Percentiles rank a stretch among this genome's conserved stretches.
Conservation (phyloP, 1,140 invertebrate species). For the Pollicipes pollicipes region DNA sequence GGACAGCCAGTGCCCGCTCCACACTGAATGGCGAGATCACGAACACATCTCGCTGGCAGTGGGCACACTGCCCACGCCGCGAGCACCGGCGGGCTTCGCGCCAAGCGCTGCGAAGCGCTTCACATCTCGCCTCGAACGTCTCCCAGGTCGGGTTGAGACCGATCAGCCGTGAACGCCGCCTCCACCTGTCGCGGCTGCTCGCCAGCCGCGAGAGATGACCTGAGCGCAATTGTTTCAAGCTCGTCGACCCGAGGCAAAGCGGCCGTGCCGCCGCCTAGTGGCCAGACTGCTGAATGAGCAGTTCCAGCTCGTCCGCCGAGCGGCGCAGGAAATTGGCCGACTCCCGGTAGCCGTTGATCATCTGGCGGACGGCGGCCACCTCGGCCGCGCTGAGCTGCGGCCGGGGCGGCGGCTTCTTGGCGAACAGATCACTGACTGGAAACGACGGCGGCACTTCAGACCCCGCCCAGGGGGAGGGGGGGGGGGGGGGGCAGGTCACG, state of each 20-base stretch:
- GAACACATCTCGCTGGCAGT: too few species aligned
- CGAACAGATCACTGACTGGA: background rate
- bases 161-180: too few species aligned
- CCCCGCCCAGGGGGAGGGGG: too few species aligned
- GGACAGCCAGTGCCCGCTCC: too few species aligned
- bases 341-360: constrained; percentile 88
- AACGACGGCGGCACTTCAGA: too few species aligned
- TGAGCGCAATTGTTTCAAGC: background rate
- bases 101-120: too few species aligned
- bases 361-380: constrained; percentile 75
- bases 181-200: background rate
- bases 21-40: too few species aligned
- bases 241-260: background rate
- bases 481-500: too few species aligned
- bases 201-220: background rate
- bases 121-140: too few species aligned
- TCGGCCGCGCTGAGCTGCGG: constrained; percentile 63
- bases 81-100: too few species aligned
- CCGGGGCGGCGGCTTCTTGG: constrained; percentile 31
- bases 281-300: background rate
- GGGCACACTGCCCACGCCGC: too few species aligned
- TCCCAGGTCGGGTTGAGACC: too few species aligned
- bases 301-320: constrained; percentile 83
- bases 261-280: background rate
- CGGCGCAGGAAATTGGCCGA: constrained; percentile 84